These are phyloP conservation scores for Drosophila teissieri DNA, from an alignment of 1,140 invertebrate species.

Conservation along the genomic window DNA sequence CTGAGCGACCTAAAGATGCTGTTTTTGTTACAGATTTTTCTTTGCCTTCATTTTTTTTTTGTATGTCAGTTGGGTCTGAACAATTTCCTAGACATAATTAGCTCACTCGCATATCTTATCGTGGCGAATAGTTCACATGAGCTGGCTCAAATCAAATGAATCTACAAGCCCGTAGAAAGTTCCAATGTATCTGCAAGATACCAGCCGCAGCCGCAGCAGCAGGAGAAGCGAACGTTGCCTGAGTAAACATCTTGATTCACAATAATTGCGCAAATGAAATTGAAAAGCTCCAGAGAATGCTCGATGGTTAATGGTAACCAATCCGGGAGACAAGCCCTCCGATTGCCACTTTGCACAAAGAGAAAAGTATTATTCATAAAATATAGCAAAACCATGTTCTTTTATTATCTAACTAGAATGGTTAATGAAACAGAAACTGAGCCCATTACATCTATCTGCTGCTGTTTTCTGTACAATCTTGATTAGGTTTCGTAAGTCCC, in stretches of 20 bases:
- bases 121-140: slow-evolving; percentile 65
- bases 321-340: slow-evolving; percentile 33
- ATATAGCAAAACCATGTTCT: too few species aligned
- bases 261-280: slow-evolving; percentile 74
- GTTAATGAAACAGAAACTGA: too few species aligned
- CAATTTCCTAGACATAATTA: slow-evolving; percentile 71
- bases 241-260: slow-evolving; percentile 74
- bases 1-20: slow-evolving; percentile 45
- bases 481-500: too few species aligned
- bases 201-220: slow-evolving; percentile 16
- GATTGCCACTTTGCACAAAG: slow-evolving; percentile 10
- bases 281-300: slow-evolving; percentile 56
- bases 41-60: slow-evolving; percentile 22
- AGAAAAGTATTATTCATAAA: slow-evolving; percentile 8
- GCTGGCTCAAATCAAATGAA: slow-evolving; percentile 41
- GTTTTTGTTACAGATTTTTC: slow-evolving; percentile 74
- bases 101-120: slow-evolving; percentile 72
- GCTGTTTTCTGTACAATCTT: too few species aligned
- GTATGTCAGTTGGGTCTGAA: slow-evolving; percentile 49
- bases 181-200: slow-evolving; percentile 47
- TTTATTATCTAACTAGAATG: background rate
- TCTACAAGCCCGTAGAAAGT: slow-evolving; percentile 62
- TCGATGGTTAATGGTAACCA: slow-evolving; percentile 47
- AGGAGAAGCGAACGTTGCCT: slow-evolving; percentile 26
- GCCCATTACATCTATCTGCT: background rate